Evolutionary conservation across 1,140 invertebrate species (phyloP), one percentile per base, ranked within the genome.

Genomic region (Caenorhabditis brenneri): DNA sequence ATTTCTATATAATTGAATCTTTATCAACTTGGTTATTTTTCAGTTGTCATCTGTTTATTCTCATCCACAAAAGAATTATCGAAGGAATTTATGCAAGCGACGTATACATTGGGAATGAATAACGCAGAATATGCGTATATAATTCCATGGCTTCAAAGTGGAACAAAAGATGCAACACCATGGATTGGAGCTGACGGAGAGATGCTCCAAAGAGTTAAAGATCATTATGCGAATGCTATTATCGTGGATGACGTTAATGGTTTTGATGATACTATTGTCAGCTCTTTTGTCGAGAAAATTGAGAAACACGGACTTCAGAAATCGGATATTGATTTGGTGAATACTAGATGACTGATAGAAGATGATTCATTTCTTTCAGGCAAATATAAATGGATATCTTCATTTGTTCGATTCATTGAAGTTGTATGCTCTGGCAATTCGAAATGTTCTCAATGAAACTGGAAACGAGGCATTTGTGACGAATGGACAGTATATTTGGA

Each of bases 211-310:
- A 51, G 82, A 22, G 82, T 86, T n/a, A 87, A 84, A 49, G 85
- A 87, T 39, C 85, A 86, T 33, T 87, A 87, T 79, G 86, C 84
- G 16, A 87, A 87, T 46, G 81, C 90, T 29, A 91, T 90, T 36
- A 90, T 90, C 48, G 88, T 90, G 46, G 89, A 90, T 85, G 89
- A 90, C 65, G 89, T 91, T 1, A 90, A 90, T 74, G 89, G 90
- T 3, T 90, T 90, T 78, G 89, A 90, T 79, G 86, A 90, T 79
- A 48, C 87, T 0, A 42, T 90, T 29, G 79, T 90, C 42, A 84
- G 83, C 29, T 55, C 80, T 19, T 90, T 90, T 55, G 48, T 88
- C 2, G 48, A 84, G 39, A 82, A 79, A 69, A 74, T 90, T 22
- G 87, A 88, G 79, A 85, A 84, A 31, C 88, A 84, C 49, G 89